Evolutionary conservation across 1,140 invertebrate genomes (phyloP).

Genomic region (Fopius arisanus): DNA sequence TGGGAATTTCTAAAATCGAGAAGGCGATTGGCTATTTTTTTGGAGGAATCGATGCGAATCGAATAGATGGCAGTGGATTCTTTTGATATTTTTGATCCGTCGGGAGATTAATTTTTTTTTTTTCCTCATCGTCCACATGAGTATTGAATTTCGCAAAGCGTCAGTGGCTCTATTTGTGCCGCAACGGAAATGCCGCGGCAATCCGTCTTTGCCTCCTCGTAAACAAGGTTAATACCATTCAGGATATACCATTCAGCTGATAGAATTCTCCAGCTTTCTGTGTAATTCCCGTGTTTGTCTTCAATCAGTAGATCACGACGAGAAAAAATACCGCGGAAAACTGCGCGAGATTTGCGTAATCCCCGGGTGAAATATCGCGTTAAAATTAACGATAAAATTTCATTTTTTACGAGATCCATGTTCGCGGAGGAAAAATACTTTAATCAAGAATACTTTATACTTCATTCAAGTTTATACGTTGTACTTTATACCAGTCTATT

Average conservation of each 20-base stretch:
- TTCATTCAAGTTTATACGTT: too few relatives aligned
- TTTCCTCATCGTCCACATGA: neutral
- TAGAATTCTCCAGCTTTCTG: neutral
- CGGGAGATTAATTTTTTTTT: neutral
- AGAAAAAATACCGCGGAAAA: neutral
- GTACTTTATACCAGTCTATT: too few relatives aligned
- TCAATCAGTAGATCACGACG: neutral
- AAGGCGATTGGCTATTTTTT: too few relatives aligned
- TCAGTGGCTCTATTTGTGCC: constrained; percentile 15
- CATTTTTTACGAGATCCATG: too few relatives aligned
- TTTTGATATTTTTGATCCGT: neutral
- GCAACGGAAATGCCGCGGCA: constrained; percentile 38
- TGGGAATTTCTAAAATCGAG: too few relatives aligned
- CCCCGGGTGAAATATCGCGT: too few relatives aligned
- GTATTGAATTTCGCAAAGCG: constrained; percentile 12
- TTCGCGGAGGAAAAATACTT: too few relatives aligned
- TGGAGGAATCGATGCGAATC: too few relatives aligned
- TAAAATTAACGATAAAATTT: too few relatives aligned
- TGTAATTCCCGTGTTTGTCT: neutral
- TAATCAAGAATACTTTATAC: too few relatives aligned
- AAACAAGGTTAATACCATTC: constrained; percentile 40
- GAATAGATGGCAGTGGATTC: too few relatives aligned
- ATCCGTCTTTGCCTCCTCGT: constrained; percentile 31
- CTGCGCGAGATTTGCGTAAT: too few relatives aligned
- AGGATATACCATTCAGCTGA: constrained; percentile 30